Percentiles rank a stretch among this genome's conserved stretches.
These are phyloP conservation scores for Sphaerolaimus hirsutus DNA, from an alignment of 2,888 invertebrate species.

Conservation along the genomic window DNA sequence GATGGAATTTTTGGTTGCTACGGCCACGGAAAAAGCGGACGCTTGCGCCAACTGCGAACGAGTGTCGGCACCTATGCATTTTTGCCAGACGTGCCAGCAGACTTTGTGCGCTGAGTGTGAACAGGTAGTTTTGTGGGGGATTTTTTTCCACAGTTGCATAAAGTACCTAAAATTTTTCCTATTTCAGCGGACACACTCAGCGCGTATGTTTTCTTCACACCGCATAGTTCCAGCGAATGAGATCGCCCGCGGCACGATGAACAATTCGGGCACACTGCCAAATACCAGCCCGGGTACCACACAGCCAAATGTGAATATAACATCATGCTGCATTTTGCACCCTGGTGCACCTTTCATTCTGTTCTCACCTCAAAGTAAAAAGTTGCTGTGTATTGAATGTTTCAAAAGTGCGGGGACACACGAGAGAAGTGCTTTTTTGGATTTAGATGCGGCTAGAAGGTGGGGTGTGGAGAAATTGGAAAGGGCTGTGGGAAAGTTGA, in stretches of 20 bases:
- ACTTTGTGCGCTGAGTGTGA: conserved; percentile 45
- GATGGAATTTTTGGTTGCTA: conserved; percentile 44
- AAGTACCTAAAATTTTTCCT: background rate
- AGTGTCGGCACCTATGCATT: conserved; percentile 40
- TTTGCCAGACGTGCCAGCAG: conserved; percentile 53
- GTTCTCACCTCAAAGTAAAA: conserved; percentile 44
- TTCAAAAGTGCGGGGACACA: conserved; percentile 37
- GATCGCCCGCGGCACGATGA: too few relatives aligned
- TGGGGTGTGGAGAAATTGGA: conserved; percentile 46
- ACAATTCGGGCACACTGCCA: too few relatives aligned
- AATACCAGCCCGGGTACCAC: conserved; percentile 13
- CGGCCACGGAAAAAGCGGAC: conserved; percentile 45
- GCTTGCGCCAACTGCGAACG: conserved; percentile 51
- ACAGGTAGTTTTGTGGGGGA: conserved; percentile 22
- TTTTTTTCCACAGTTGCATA: background rate
- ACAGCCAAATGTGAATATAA: too few relatives aligned
- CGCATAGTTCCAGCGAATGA: conserved; percentile 44
- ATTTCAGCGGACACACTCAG: conserved; percentile 19
- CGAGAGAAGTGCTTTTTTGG: conserved; percentile 41
- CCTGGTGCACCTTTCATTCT: conserved; percentile 50
- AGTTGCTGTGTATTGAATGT: conserved; percentile 41
- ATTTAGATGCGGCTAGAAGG: conserved; percentile 48
- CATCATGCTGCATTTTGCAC: conserved; percentile 43
- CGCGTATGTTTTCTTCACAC: conserved; percentile 50
- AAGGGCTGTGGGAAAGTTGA: conserved; percentile 37